Evolutionary conservation across 2,888 invertebrate species (phyloP).

Genomic region (Andrena bucephala): DNA sequence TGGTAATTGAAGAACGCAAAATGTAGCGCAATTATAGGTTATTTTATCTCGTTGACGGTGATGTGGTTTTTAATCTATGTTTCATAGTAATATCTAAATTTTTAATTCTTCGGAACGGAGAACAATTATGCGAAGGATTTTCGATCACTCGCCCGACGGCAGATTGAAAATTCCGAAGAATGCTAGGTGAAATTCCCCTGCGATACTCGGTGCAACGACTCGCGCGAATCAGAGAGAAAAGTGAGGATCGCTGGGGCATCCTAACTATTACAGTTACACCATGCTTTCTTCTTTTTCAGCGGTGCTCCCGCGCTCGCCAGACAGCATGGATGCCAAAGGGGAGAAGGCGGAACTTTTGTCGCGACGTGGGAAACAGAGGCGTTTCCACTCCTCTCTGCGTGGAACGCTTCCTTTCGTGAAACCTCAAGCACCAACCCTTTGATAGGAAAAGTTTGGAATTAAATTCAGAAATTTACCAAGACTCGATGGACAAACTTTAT

Average conservation of each 20-base stretch:
- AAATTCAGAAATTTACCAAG: background rate
- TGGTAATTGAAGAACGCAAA: too few species aligned
- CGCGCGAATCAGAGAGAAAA: background rate
- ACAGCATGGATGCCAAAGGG: background rate
- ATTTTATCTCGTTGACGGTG: background rate
- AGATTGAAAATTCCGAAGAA: background rate
- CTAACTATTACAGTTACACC: conserved; percentile 2
- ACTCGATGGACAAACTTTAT: background rate
- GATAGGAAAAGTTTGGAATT: background rate
- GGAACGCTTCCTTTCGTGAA: background rate
- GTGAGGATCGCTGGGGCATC: conserved; percentile 3
- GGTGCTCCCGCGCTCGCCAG: background rate
- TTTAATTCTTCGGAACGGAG: background rate
- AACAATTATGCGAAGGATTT: conserved; percentile 20
- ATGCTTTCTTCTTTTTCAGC: conserved; percentile 16
- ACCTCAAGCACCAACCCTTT: background rate
- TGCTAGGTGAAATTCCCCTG: background rate
- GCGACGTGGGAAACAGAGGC: background rate
- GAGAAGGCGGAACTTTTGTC: background rate
- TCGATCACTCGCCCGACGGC: conserved; percentile 1
- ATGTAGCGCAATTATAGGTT: too few species aligned
- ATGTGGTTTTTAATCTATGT: background rate
- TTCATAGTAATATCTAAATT: too few species aligned
- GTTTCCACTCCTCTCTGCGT: background rate
- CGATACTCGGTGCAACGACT: background rate